phyloP scores from a whole-genome alignment of 2,888 invertebrate species.

The Chloroclystis v-ata region DNA sequence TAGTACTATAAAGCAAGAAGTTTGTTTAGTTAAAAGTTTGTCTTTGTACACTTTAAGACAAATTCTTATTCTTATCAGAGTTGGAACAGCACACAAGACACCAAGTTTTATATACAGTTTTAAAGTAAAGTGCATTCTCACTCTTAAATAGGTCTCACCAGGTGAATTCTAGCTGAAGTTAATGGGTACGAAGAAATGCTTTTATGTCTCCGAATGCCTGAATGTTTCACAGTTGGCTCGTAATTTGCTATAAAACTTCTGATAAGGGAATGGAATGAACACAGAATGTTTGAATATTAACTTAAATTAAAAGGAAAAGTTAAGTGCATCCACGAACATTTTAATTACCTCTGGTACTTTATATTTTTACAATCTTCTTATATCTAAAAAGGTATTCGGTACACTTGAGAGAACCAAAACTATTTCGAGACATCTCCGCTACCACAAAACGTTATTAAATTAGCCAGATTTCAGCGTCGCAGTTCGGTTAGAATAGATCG shows the following conservation, averaged over 20 bases:
- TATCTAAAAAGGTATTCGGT: no score
- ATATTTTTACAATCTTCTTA: no score
- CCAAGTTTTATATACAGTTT: conserved; percentile 39
- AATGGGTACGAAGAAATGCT: conserved; percentile 43
- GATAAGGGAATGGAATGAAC: no score
- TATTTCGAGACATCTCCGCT: no score
- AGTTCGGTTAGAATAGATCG: no score
- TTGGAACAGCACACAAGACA: conserved; percentile 18
- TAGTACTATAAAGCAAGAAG: not conserved
- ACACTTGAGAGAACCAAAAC: no score
- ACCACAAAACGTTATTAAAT: no score
- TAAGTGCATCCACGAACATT: no score
- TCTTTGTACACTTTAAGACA: conserved; percentile 12
- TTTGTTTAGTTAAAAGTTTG: conserved; percentile 8
- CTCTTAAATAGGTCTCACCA: conserved; percentile 49
- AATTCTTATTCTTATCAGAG: conserved; percentile 17
- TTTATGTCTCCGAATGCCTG: conserved; percentile 3
- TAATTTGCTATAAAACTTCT: not conserved
- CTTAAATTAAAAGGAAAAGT: no score
- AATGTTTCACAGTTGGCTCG: not conserved
- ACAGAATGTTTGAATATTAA: no score
- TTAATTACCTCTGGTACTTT: no score
- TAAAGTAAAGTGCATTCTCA: conserved; percentile 41
- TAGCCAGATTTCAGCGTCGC: no score
- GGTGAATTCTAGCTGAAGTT: conserved; percentile 45